These are phyloP conservation scores for Phacellophora camtschatica DNA, from an alignment of 30 jellyfish, hydroid and myxozoan species.

Conservation along the genomic window DNA sequence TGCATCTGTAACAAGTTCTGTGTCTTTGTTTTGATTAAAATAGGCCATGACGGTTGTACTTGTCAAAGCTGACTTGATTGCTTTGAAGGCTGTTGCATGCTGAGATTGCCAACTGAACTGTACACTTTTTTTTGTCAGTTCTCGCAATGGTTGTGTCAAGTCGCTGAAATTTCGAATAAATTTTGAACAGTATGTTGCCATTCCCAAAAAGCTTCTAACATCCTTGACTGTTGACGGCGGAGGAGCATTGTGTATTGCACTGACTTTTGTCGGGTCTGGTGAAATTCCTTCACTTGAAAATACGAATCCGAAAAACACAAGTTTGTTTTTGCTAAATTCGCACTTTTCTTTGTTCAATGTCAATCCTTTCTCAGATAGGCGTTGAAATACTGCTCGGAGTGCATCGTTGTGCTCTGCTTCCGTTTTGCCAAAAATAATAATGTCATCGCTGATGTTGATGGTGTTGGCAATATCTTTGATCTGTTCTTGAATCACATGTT, in stretches of 20 bases:
- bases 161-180: constrained; percentile 19
- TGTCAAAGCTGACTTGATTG: constrained; percentile 16
- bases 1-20: constrained; percentile 10
- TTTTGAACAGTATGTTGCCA: constrained; percentile 33
- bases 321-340: constrained; percentile 22
- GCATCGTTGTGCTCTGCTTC: constrained; percentile 5
- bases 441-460: constrained; percentile 8
- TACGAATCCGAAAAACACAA: constrained; percentile 46
- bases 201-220: constrained; percentile 37
- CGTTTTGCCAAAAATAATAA: constrained; percentile 11
- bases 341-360: constrained; percentile 40
- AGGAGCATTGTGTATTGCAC: neutral
- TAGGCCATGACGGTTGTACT: constrained; percentile 25
- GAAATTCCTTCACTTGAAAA: constrained; percentile 19
- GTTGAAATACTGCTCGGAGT: constrained; percentile 1
- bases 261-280: constrained; percentile 34
- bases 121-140: constrained; percentile 22
- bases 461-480: neutral
- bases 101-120: neutral
- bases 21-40: constrained; percentile 19
- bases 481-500: too few relatives aligned
- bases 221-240: constrained; percentile 27
- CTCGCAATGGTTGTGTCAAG: constrained; percentile 39
- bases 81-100: constrained; percentile 6
- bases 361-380: constrained; percentile 8